phyloP scores from a whole-genome alignment of 1,140 invertebrate genomes.

The Tetragnatha versicolor region DNA sequence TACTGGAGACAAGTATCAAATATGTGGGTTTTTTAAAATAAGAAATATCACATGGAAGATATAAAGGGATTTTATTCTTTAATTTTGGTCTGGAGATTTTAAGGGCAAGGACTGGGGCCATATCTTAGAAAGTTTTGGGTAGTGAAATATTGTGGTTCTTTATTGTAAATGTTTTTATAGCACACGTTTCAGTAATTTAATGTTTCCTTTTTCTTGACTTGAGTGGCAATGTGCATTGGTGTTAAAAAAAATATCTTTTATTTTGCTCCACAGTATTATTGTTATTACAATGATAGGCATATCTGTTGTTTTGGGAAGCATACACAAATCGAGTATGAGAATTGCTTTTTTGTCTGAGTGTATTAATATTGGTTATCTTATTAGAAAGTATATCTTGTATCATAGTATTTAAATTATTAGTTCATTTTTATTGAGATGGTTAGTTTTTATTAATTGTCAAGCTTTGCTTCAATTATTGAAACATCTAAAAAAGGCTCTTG shows the following conservation, averaged over 20 bases:
- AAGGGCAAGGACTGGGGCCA: conserved; percentile 52
- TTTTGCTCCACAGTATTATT: conserved; percentile 54
- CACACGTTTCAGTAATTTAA: conserved; percentile 48
- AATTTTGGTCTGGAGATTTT: conserved; percentile 41
- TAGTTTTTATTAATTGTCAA: no score
- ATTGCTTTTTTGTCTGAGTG: no score
- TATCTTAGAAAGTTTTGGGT: conserved; percentile 51
- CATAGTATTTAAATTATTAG: neutral
- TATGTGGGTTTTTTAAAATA: conserved; percentile 18
- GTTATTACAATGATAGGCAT: conserved; percentile 40
- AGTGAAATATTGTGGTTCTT: conserved; percentile 45
- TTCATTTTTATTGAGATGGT: no score
- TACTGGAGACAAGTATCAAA: conserved; percentile 20
- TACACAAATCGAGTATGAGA: neutral
- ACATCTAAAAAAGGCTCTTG: no score
- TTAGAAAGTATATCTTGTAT: no score
- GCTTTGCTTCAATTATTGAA: no score
- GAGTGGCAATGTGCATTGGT: conserved; percentile 44
- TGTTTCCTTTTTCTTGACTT: conserved; percentile 33
- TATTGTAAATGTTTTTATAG: conserved; percentile 46
- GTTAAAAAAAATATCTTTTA: conserved; percentile 4
- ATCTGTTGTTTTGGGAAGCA: conserved; percentile 7
- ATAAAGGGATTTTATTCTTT: conserved; percentile 48
- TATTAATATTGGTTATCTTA: no score
- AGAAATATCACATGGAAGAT: conserved; percentile 17